Base-by-base conservation (phyloP, 2,113 vertebrate species). In the Geococcyx californianus region DNA sequence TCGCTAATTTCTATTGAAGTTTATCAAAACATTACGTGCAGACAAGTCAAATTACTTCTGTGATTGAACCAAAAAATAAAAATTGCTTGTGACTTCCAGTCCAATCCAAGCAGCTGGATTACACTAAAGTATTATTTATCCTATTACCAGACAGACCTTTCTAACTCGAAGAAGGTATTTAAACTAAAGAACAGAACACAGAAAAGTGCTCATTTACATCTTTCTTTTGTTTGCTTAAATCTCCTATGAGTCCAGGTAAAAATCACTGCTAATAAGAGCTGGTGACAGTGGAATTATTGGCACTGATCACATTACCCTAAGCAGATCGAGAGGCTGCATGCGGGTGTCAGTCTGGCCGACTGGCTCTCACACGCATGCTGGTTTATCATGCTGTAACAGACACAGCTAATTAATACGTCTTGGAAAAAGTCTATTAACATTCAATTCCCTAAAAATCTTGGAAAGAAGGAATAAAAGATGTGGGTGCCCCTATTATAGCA, bases 21-120 rank as follows among this genome's bases (percentile, higher is more conserved):
- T 87, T 96, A 91, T 86, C 84, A 69, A 95, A 95, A 94, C 89
- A 86, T n/a, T 84, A 91, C 58, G 93, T 78, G 92, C 34, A 87
- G 87, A 94, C 36, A 90, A 95, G 60, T 68, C 68, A 66, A 89
- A 95, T 89, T 52, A 81, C 60, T 84, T 49, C 36, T 77, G 19
- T 81, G 75, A 94, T 23, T 81, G 63, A 70, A 77, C 16, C 44
- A 78, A 28, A 73, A 56, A 18, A 23, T 51, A 19, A 42, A 60
- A 87, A 51, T 45, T 44, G 21, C 40, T 82, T 56, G 58, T 15
- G n/a, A 68, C 54, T 89, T 15, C 31, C 66, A 68, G 25, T 16
- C 54, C 44, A 72, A 59, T 66, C 78, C 51, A 55, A 81, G 28
- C 29, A 75, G 83, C 14, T 55, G 67, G 45, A 42, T 77, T 67